phyloP scores from a whole-genome alignment of 2,888 invertebrate species.

The Tinea semifulvella region DNA sequence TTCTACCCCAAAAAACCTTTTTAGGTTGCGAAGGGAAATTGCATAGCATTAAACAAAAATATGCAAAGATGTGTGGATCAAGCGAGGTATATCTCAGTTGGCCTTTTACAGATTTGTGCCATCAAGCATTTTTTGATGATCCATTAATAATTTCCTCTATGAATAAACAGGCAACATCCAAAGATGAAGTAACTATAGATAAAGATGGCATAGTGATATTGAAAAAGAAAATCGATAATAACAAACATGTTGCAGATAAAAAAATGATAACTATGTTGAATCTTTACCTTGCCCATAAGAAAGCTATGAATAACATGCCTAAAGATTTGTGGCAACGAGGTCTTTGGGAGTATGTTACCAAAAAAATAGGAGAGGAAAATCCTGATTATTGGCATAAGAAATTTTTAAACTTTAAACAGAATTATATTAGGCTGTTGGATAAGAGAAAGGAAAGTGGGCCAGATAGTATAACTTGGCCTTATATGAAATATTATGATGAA shows the following conservation, averaged over 20 bases:
- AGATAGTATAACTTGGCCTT: slow-evolving; percentile 41
- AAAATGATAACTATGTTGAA: slow-evolving; percentile 43
- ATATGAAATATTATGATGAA: slow-evolving; percentile 43
- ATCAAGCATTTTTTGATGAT: slow-evolving; percentile 47
- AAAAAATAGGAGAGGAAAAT: slow-evolving; percentile 43
- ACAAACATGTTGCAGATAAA: slow-evolving; percentile 25
- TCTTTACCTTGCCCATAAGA: slow-evolving; percentile 42
- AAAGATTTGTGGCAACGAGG: slow-evolving; percentile 35
- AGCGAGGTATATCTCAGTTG: slow-evolving; percentile 37
- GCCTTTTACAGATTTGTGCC: slow-evolving; percentile 38
- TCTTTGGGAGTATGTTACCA: slow-evolving; percentile 48
- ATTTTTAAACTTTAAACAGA: slow-evolving; percentile 51
- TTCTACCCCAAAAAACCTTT: slow-evolving; percentile 39
- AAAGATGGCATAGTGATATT: background rate
- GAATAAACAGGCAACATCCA: slow-evolving; percentile 20
- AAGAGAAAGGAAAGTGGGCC: slow-evolving; percentile 32
- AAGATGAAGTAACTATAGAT: background rate
- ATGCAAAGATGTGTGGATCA: slow-evolving; percentile 29
- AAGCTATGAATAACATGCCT: slow-evolving; percentile 25
- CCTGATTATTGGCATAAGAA: slow-evolving; percentile 52
- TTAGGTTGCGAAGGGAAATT: slow-evolving; percentile 39
- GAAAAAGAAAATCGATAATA: background rate
- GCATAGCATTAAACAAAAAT: slow-evolving; percentile 33
- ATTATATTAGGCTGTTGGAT: slow-evolving; percentile 41
- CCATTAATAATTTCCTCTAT: background rate